Percentiles rank a stretch among this genome's conserved stretches.
Evolutionary conservation across 2,113 vertebrate genomes (phyloP).

Genomic region (Camelus bactrianus): DNA sequence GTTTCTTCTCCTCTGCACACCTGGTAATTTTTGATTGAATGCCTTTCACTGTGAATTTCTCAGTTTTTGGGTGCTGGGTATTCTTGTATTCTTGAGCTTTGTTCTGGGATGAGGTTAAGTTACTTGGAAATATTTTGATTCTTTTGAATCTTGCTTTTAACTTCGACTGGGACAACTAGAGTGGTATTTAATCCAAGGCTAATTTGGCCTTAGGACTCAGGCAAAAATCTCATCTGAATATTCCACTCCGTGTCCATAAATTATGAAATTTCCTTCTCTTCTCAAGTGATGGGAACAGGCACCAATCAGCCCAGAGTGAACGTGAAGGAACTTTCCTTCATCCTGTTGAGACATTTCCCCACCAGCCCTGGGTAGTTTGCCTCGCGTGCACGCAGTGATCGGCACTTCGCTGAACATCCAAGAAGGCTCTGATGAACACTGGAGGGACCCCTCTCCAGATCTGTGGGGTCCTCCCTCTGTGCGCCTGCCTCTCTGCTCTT

Average conservation of each 20-base stretch:
- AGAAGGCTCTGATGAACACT: background rate
- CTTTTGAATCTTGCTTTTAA: background rate
- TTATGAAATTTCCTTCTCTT: background rate
- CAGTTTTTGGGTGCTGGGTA: background rate
- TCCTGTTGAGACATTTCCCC: background rate
- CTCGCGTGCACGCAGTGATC: accelerated
- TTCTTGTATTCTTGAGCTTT: background rate
- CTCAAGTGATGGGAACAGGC: background rate
- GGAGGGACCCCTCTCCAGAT: background rate
- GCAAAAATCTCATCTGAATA: background rate
- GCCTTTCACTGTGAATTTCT: background rate
- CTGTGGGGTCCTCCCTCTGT: accelerated
- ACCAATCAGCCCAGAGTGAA: too few relatives aligned
- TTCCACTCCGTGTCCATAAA: background rate
- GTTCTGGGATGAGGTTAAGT: background rate
- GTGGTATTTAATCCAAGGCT: background rate
- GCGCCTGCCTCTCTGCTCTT: background rate
- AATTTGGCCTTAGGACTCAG: background rate
- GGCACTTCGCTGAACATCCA: background rate
- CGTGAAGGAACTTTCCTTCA: too few relatives aligned
- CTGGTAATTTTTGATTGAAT: background rate
- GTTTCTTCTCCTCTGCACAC: background rate
- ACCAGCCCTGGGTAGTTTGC: background rate
- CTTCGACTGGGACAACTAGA: background rate
- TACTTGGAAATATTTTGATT: background rate